A percentile compares a stretch with the other conserved stretches of the same genome.
phyloP scores from a whole-genome alignment of 2,113 vertebrate species.

The Opisthocomus hoazin region DNA sequence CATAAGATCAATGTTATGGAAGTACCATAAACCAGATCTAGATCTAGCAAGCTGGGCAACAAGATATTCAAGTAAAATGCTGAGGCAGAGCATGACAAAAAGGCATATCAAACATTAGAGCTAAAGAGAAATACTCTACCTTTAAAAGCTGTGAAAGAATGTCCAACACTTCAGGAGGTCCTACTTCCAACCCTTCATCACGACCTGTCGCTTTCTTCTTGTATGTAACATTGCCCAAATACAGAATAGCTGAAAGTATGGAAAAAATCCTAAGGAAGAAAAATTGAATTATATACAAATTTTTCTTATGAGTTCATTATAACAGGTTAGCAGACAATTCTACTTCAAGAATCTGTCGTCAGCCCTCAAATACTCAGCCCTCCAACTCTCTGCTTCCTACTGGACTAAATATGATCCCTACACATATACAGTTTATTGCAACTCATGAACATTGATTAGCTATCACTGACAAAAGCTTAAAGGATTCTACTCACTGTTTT shows the following conservation, averaged over 20 bases:
- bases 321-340: background rate
- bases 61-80: background rate
- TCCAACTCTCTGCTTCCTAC: background rate
- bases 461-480: background rate
- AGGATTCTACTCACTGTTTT: slow-evolving; percentile 83
- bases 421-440: fast-evolving
- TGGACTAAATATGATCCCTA: background rate
- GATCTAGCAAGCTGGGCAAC: background rate
- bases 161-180: slow-evolving; percentile 88
- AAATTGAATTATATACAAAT: background rate
- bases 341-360: background rate
- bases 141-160: slow-evolving; percentile 93
- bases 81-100: background rate
- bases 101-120: background rate
- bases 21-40: background rate
- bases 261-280: slow-evolving; percentile 87
- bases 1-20: background rate
- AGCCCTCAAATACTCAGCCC: background rate
- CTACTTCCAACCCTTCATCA: slow-evolving; percentile 94
- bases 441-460: background rate
- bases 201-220: slow-evolving; percentile 86
- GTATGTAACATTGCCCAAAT: slow-evolving; percentile 94
- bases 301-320: background rate
- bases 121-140: slow-evolving; percentile 59
- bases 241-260: slow-evolving; percentile 93